phyloP scores from a whole-genome alignment of 2,113 vertebrate genomes.

The Neotragus moschatus region DNA sequence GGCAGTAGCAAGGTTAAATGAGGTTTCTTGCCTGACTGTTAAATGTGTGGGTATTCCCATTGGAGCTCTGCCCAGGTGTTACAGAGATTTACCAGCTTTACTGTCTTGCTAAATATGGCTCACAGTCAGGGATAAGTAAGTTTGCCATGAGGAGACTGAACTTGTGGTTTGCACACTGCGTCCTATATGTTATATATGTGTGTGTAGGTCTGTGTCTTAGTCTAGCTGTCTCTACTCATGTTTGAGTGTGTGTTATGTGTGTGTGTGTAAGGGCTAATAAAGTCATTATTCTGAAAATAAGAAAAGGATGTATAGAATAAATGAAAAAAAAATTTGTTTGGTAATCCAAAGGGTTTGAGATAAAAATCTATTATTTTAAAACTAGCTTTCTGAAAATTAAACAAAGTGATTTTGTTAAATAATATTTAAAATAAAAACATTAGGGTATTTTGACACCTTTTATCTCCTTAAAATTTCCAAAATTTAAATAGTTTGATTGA shows the following conservation, averaged over 20 bases:
- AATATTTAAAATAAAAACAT: neutral
- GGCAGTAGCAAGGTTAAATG: slow-evolving; percentile 50
- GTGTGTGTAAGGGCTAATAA: neutral
- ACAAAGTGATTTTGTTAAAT: neutral
- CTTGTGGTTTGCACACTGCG: neutral
- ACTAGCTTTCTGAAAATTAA: slow-evolving; percentile 29
- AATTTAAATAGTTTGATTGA: neutral
- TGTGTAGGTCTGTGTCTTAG: neutral
- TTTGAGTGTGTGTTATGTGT: neutral
- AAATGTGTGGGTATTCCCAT: slow-evolving; percentile 44
- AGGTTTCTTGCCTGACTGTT: slow-evolving; percentile 43
- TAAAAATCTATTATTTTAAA: neutral
- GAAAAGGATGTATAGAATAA: neutral
- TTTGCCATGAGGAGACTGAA: slow-evolving; percentile 10
- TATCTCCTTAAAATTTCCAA: neutral
- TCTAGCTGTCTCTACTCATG: neutral
- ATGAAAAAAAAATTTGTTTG: neutral
- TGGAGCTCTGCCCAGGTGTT: slow-evolving; percentile 63
- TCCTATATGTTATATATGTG: neutral
- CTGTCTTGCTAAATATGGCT: slow-evolving; percentile 64
- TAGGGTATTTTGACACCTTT: neutral
- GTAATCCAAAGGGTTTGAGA: neutral
- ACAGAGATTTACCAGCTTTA: slow-evolving; percentile 66
- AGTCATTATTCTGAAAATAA: neutral
- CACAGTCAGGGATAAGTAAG: slow-evolving; percentile 40